Evolutionary conservation across 2,113 vertebrate genomes (phyloP).

Genomic region (Dermatemys mawii): DNA sequence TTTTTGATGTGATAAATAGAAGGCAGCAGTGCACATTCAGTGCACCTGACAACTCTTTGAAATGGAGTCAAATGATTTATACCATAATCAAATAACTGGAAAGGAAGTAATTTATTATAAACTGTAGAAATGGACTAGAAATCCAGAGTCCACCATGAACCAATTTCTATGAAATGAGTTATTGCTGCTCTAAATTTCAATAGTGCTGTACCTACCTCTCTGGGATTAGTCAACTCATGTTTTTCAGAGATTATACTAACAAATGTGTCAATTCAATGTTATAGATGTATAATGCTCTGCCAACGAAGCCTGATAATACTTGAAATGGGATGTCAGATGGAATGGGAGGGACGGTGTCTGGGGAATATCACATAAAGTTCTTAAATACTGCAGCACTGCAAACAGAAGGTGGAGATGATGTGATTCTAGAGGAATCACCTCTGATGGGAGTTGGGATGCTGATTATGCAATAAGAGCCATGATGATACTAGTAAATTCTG

Average conservation of each 20-base stretch:
- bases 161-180: conserved; percentile 4
- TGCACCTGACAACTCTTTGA: not conserved
- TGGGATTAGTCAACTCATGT: not conserved
- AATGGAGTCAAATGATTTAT: conserved; percentile 42
- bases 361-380: not conserved
- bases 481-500: not conserved
- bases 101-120: conserved; percentile 26
- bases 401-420: not conserved
- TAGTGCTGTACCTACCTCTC: not conserved
- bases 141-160: not conserved
- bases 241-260: not conserved
- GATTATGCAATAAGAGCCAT: not conserved
- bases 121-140: conserved; percentile 3
- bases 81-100: not conserved
- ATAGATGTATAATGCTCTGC: not conserved
- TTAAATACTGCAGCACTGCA: not conserved
- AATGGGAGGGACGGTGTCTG: not conserved
- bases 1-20: not conserved
- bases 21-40: not conserved
- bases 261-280: not conserved
- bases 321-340: not conserved
- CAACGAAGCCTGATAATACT: fast-evolving
- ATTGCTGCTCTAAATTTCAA: conserved; percentile 11
- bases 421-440: not conserved
- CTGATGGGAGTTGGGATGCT: not conserved